Evolutionary conservation across 2,888 invertebrate species (phyloP).

Genomic region (Cephus sareptanus): DNA sequence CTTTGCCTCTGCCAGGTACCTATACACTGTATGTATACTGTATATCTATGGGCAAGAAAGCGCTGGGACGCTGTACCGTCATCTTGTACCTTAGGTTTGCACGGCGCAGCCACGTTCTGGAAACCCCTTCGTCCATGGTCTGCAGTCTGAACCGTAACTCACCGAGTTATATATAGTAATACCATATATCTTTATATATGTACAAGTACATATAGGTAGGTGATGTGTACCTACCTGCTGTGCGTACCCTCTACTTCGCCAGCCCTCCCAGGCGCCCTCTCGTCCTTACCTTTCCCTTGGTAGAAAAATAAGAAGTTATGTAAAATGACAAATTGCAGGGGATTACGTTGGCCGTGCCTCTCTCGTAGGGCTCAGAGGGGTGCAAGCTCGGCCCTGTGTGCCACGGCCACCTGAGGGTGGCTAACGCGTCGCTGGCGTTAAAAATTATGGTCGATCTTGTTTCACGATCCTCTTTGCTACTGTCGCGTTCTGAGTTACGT

Average conservation of each 20-base stretch:
- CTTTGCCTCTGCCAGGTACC: not conserved
- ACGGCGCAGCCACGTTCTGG: conserved; percentile 2
- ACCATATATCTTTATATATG: too few species aligned
- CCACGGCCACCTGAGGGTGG: too few species aligned
- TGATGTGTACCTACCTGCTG: not conserved
- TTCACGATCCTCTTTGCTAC: too few species aligned
- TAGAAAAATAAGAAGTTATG: conserved; percentile 47
- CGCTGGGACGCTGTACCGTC: conserved; percentile 16
- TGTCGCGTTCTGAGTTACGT: too few species aligned
- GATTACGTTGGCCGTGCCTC: conserved; percentile 41
- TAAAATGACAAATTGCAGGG: conserved; percentile 51
- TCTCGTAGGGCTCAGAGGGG: too few species aligned
- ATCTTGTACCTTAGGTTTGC: conserved; percentile 13
- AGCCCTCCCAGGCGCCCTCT: not conserved
- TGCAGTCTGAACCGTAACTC: too few species aligned
- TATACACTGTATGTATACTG: too few species aligned
- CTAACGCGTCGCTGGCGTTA: too few species aligned
- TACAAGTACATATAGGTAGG: too few species aligned
- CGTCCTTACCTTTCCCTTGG: not conserved
- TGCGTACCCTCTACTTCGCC: not conserved
- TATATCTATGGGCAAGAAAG: conserved; percentile 8
- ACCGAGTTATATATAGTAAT: too few species aligned
- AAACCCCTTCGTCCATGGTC: not conserved
- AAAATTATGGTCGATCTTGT: too few species aligned
- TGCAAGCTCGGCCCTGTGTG: too few species aligned